Evolutionary conservation across 2,888 invertebrate species (phyloP).

Genomic region (Himalopsyche tibetana): DNA sequence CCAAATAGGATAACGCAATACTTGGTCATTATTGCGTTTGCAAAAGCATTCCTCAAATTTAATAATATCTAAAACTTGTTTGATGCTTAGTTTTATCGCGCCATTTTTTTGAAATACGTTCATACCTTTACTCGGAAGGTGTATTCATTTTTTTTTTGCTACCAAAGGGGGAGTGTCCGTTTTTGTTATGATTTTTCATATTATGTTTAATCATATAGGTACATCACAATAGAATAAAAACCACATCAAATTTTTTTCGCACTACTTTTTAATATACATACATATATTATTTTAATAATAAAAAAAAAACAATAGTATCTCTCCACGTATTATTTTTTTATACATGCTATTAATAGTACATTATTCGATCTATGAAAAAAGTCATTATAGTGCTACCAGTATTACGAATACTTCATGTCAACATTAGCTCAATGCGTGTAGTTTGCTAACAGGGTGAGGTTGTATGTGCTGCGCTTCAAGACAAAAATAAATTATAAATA

Average conservation of each 20-base stretch:
- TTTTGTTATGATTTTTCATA: constrained; percentile 14
- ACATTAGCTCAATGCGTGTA: too few species aligned
- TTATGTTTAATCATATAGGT: background rate
- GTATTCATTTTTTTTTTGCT: constrained; percentile 31
- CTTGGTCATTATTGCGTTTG: constrained; percentile 25
- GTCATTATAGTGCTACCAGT: too few species aligned
- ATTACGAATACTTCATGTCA: too few species aligned
- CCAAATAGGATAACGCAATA: constrained; percentile 43
- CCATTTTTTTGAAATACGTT: background rate
- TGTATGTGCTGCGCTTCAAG: too few species aligned
- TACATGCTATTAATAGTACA: too few species aligned
- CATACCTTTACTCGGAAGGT: background rate
- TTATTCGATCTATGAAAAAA: too few species aligned
- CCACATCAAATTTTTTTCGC: background rate
- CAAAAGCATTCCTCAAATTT: constrained; percentile 35
- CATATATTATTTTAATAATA: too few species aligned
- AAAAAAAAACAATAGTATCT: too few species aligned
- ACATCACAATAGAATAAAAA: background rate
- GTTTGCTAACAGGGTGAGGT: too few species aligned
- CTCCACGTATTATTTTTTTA: too few species aligned
- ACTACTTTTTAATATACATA: too few species aligned
- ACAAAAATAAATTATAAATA: too few species aligned
- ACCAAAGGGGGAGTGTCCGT: constrained; percentile 2
- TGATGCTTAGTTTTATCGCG: constrained; percentile 3
- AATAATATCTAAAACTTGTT: constrained; percentile 34